Evolutionary conservation across 2,888 invertebrate genomes (phyloP), one percentile per base, ranked within the genome.

Genomic region (Malthinus flaveolus): DNA sequence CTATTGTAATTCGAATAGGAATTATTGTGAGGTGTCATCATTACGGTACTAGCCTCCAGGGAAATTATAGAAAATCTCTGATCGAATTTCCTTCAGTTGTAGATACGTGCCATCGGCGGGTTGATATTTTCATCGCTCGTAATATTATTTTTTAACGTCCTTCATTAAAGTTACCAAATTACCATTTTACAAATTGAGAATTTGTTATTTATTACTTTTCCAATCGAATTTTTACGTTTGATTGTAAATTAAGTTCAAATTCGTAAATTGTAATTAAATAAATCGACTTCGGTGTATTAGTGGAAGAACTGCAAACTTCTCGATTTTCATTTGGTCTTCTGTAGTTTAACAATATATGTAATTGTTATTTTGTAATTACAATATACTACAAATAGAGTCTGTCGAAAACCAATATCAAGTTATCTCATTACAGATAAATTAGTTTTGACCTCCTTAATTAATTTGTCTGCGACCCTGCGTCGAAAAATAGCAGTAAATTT

Each of bases 11-110:
- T 36, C 48, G 47, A 54, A 54, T 54, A 1, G 3, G 12, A 23
- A 32, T 36, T n/a, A 15, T 3, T n/a, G 39, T 3, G 39, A 42
- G 15, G 13, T 42, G 36, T 39, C 46, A 56, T 46, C 50, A 59
- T 60, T 34, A 48, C 49, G 39, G 37, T 46, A 35, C 23, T 42
- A 42, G 56, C 44, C 66, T 63, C 66, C 35, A 36, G 66, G 66
- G 66, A 66, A 66, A 66, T 66, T 65, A 66, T 55, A 54, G 63
- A 65, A 66, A 66, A 65, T 53, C 65, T 66, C 64, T 49, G 52
- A 62, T 60, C 65, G 61, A 65, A 66, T 64, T 66, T 66, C 56
- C 60, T 37, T 39, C 35, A 44, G 6, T 34, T 36, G 44, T 32
- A 44, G 48, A 57, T 36, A 52, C 56, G 1, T 11, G 9, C 7